Base-by-base conservation (phyloP, 2,797 vertebrate species). In the Bradypus variegatus region DNA sequence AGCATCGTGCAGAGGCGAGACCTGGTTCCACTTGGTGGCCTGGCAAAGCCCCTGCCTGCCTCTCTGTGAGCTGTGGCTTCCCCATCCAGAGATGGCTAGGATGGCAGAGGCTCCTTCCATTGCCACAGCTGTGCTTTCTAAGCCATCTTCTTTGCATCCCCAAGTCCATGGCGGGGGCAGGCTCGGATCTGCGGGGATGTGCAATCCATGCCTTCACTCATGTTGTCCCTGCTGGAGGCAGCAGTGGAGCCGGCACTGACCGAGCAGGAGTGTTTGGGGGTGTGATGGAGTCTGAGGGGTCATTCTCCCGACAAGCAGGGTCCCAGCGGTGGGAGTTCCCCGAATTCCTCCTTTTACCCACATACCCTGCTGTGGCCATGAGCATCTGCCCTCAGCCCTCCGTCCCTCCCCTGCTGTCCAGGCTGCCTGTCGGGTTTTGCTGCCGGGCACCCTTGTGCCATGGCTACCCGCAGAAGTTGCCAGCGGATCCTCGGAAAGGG, bases 121-220 rank as follows among this genome's bases (percentile, higher is more conserved):
- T 1, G 23, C 36, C 19, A 21, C 3, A 6, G 2, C n/a, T 82
- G 33, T 55, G 11, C 31, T 65, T 41, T 21, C 3, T 5, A 1
- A 6, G 12, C 27, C 27, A 5, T 70, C 45, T 31, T 29, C 38
- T 48, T 75, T 13, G 48, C 72, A 27, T 31, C 41, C 27, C 12
- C 2, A 4, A 6, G 45, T 75, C 41, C 12, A 25, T 27, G 45
- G 69, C 19, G 12, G 23, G 69, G 69, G n/a, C 15, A 9, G 18
- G n/a, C n/a, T 4, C 25, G 21, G 69, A 8, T 25, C 18, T 3
- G 23, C 27, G n/a, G n/a, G 67, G n/a, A 16, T 41, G 25, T 12
- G 21, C 19, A 10, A 4, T 11, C 38, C 25, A 36, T 9, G 25
- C 25, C 36, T 45, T 14, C 27, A 14, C 6, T 29, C 33, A 33